phyloP scores from a whole-genome alignment of 2,888 invertebrate species.

The Anodontia alba region DNA sequence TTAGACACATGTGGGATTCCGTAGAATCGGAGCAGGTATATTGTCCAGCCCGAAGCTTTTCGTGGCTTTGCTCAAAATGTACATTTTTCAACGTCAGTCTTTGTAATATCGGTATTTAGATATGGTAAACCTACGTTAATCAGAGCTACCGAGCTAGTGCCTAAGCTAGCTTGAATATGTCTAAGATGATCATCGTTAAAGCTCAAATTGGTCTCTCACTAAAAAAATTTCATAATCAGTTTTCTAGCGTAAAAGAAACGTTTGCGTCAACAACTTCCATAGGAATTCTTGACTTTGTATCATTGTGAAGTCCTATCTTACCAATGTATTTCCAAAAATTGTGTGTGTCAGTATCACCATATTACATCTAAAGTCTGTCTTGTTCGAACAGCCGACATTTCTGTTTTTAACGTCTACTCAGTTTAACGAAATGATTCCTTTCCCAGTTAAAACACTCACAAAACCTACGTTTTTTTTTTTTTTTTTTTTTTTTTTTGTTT shows the following conservation, averaged over 20 bases:
- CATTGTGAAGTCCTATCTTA: slow-evolving; percentile 27
- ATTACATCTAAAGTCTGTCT: background rate
- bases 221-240: slow-evolving; percentile 15
- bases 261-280: slow-evolving; percentile 25
- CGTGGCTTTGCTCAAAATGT: slow-evolving; percentile 3
- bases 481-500: too few relatives aligned
- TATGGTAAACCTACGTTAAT: background rate
- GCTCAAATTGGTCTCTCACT: background rate
- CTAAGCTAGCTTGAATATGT: background rate
- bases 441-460: background rate
- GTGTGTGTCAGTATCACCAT: background rate
- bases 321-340: slow-evolving; percentile 38
- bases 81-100: slow-evolving; percentile 16
- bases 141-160: background rate
- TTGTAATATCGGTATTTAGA: slow-evolving; percentile 18
- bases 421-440: slow-evolving; percentile 27
- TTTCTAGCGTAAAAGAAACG: slow-evolving; percentile 16
- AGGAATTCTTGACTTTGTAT: slow-evolving; percentile 14
- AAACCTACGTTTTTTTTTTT: too few relatives aligned
- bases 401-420: slow-evolving; percentile 19
- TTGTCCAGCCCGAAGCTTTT: slow-evolving; percentile 32
- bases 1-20: background rate
- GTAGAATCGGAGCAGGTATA: slow-evolving; percentile 23
- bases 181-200: background rate
- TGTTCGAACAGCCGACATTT: slow-evolving; percentile 23